A percentile compares a stretch with the other conserved stretches of the same genome.
phyloP scores from a whole-genome alignment of 2,797 vertebrate species.

The Ceyx erithaca region DNA sequence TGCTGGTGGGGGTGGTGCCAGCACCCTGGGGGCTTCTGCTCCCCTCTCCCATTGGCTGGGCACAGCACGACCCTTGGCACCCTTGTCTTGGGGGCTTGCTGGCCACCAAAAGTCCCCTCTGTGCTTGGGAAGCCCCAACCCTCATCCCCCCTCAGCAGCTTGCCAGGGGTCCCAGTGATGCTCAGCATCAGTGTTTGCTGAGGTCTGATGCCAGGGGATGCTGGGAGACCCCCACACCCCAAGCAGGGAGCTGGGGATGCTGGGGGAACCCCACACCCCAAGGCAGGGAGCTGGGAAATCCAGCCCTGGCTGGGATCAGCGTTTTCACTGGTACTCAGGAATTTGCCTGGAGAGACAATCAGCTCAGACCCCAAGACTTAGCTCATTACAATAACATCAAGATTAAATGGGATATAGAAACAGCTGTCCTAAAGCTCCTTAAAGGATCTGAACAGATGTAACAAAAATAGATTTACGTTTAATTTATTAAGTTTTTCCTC shows the following conservation, averaged over 20 bases:
- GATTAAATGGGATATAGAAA: slow-evolving; percentile 68
- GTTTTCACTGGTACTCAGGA: neutral
- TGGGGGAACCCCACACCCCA: accelerated
- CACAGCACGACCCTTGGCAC: neutral
- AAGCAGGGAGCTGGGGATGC: accelerated
- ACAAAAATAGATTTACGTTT: slow-evolving; percentile 71
- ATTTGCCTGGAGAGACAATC: slow-evolving; percentile 40
- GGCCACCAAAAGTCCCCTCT: neutral
- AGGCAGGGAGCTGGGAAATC: neutral
- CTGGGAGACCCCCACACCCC: accelerated
- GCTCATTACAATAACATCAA: slow-evolving; percentile 69
- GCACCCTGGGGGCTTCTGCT: neutral
- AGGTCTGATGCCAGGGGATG: neutral
- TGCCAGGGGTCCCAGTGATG: accelerated
- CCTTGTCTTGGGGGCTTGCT: neutral
- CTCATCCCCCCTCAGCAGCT: accelerated
- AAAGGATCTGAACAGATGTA: slow-evolving; percentile 67
- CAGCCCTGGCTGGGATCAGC: neutral
- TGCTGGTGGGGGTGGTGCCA: neutral
- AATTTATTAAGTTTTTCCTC: slow-evolving; percentile 64
- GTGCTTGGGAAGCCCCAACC: neutral
- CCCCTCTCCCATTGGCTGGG: neutral
- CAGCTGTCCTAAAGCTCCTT: slow-evolving; percentile 72
- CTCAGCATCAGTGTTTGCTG: accelerated
- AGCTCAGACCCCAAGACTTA: slow-evolving; percentile 31